phyloP scores from a whole-genome alignment of 2,113 vertebrate species.

The Phoxinus phoxinus region DNA sequence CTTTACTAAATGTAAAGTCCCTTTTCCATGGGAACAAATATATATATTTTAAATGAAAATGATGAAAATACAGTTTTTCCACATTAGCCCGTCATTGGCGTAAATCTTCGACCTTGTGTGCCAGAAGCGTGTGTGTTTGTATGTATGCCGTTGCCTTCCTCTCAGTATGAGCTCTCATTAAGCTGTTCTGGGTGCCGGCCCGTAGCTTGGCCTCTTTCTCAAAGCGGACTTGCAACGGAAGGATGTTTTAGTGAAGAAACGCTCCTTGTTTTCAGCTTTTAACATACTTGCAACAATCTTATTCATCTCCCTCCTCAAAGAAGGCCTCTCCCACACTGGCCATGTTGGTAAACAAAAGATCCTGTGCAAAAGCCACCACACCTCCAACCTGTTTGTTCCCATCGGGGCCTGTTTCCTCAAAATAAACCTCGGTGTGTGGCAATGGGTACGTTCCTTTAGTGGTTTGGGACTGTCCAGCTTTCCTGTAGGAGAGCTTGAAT shows the following conservation, averaged over 20 bases:
- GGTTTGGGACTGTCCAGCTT: slow-evolving; percentile 8
- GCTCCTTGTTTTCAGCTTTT: not conserved
- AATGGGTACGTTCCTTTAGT: not conserved
- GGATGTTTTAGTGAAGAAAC: slow-evolving; percentile 5
- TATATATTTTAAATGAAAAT: not conserved
- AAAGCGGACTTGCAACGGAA: not conserved
- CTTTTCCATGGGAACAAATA: not conserved
- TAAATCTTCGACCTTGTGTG: not conserved
- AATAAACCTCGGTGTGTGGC: not conserved
- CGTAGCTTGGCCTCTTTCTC: slow-evolving; percentile 21
- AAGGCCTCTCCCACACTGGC: slow-evolving; percentile 2
- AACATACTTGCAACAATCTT: slow-evolving; percentile 15
- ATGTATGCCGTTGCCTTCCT: not conserved
- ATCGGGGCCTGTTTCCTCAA: not conserved
- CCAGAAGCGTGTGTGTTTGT: not conserved
- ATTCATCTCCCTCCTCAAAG: slow-evolving; percentile 9
- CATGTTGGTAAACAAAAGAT: slow-evolving; percentile 39
- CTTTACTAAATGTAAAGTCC: not conserved
- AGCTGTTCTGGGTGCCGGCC: slow-evolving; percentile 6
- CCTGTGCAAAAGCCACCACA: slow-evolving; percentile 1
- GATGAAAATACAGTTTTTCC: not conserved
- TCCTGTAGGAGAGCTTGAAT: not conserved
- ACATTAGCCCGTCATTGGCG: not conserved
- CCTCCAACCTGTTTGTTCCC: slow-evolving; percentile 5
- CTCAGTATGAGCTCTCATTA: slow-evolving; percentile 17